Evolutionary conservation across 53 echinoderm and acorn worm species (phyloP), one percentile per base, ranked within the genome.

Genomic region (Echinometra lucunter): DNA sequence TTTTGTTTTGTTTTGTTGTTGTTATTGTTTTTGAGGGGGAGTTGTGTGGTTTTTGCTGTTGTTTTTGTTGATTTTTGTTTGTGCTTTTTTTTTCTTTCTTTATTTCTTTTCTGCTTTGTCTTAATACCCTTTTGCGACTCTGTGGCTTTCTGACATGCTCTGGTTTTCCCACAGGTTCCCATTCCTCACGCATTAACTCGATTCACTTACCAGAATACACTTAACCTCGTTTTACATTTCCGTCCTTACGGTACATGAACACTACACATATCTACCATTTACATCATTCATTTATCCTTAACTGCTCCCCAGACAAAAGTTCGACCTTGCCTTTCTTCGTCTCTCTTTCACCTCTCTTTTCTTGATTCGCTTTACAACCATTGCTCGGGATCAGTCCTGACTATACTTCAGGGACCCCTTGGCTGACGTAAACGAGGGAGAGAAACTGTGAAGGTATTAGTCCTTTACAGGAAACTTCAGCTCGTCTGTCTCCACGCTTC

Each of bases 371-470:
- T 63, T 63, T 63, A 4, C 63, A 63, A 3, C 21, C 60, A 32
- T 28, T 27, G 28, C 57, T 70, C 28, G 1, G 70, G 70, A 32
- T 70, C 72, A 72, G 35, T 32, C 15, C 72, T 72, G 32, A 72
- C 72, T 72, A 35, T 72, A 32, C 72, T 35, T 72, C 72, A 72
- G 72, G 72, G 72, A 72, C 32, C 15, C 72, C 0, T 10, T 35
- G 35, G 35, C 32, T 72, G 72, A 72, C 72, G 72, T 30, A 72
- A 35, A 72, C 35, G 32, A 16, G 72, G 72, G 10, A 28, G 8
- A 28, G 25, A 19, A n/a, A 72, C 72, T 72, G 72, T 72, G 32
- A 72, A 72, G 72, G 72, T 72, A 72, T 72, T 72, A 72, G 72
- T 72, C 28, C 72, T 72, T 32, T 72, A 32, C 72, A 72, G 35